Evolutionary conservation across 2,888 invertebrate genomes (phyloP).

Genomic region (Tetanocera ferruginea): DNA sequence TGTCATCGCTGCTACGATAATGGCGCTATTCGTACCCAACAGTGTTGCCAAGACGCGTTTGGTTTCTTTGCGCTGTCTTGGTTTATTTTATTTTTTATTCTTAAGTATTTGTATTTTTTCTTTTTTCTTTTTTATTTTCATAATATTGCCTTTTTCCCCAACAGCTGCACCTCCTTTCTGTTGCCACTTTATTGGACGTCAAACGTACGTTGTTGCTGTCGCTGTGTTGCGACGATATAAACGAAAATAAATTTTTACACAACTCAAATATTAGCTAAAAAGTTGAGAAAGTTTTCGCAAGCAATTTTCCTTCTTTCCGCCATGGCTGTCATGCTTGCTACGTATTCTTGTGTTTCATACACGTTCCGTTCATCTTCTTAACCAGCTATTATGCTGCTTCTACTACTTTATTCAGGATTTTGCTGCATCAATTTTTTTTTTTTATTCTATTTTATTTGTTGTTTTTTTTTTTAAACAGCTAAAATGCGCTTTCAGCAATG

Average conservation of each 20-base stretch:
- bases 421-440: not conserved
- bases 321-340: not conserved
- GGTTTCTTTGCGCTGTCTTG: slow-evolving; percentile 3
- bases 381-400: not conserved
- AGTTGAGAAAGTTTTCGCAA: slow-evolving; percentile 64
- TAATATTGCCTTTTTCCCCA: not conserved
- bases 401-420: not conserved
- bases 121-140: not conserved
- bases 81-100: not conserved
- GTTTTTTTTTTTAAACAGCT: not conserved
- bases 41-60: slow-evolving; percentile 2
- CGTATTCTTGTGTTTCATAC: not conserved
- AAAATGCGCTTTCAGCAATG: not conserved
- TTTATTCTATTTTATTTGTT: not conserved
- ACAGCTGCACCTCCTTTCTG: not conserved
- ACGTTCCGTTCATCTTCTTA: not conserved
- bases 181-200: not conserved
- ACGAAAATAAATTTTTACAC: slow-evolving; percentile 53
- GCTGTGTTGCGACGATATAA: not conserved
- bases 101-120: not conserved
- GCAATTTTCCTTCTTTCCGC: slow-evolving; percentile 55
- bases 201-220: not conserved
- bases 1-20: slow-evolving; percentile 5
- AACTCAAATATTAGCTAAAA: slow-evolving; percentile 67
- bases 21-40: not conserved